Evolutionary conservation across 2,797 vertebrate species (phyloP), one percentile per base, ranked within the genome.

Genomic region (Onychomys leucogaster): DNA sequence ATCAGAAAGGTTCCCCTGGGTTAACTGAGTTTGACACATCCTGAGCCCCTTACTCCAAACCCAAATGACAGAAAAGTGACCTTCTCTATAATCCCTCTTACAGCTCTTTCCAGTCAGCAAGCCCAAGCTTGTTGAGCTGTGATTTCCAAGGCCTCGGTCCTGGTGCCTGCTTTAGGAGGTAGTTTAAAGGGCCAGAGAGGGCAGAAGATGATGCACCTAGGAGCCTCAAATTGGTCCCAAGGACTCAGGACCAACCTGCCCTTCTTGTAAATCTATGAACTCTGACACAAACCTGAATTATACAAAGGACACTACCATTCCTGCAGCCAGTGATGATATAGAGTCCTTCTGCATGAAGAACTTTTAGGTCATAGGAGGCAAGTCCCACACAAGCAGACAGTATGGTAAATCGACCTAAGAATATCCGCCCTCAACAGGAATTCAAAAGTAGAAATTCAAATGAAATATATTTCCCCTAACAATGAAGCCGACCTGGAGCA

Each of bases 351-450:
- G 21, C 25, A 85, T 41, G 37, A 77, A 37, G 37, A 80, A 55
- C n/a, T 27, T 27, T 90, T 19, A 89, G 59, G 69, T 76, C 77
- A 49, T 12, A 75, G 84, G 23, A 80, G 25, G 61, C 59, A 85
- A 67, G 55, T 49, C 90, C 67, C 49, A 95, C 76, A 65, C 90
- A 41, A 94, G 5, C 6, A 87, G 89, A 84, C 2, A 82, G 77
- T 65, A 59, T 49, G 21, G 65, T n/a, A 94, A 91, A 90, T 61
- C 52, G 73, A 94, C 37, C 93, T 69, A 93, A 67, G 93, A 95
- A 65, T 59, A 85, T 71, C 84, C 37, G 59, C 80, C 43, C 69
- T 92, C 37, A 61, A 76, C 59, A 88, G 71, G 73, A 95, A 94
- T 55, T 37, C 63, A 89, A 91, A 94, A 94, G 87, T 57, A 78